Evolutionary conservation across 2,888 invertebrate genomes (phyloP), one percentile per base, ranked within the genome.

Genomic region (Netelia inedita): DNA sequence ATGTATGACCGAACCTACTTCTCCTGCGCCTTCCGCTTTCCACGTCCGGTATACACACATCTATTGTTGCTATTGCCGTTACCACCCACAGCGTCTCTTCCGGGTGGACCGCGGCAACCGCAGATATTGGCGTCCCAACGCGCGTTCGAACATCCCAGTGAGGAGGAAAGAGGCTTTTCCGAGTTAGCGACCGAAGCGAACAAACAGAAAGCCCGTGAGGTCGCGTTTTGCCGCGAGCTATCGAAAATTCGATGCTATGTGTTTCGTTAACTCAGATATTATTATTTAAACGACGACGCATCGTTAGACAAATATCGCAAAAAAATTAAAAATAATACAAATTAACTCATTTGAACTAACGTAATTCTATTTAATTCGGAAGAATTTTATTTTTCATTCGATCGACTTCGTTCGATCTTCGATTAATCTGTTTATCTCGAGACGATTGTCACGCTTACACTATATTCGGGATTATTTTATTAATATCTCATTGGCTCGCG

Each of bases 41-140:
- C 50, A 72, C 55, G 41, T 59, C n/a, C 59, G 3, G 19, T 46
- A n/a, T 5, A 61, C 61, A 61, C 28, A 28, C n/a, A 28, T 41
- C 55, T 63, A 76, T 57, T 59, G 80, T 53, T 41, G 35, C 75
- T 57, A 57, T 65, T 71, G 69, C 63, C 19, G 71, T 55, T 65
- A 71, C 53, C 16, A 23, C 57, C 55, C 11, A 28, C 16, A 46
- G 21, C 55, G n/a, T 57, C 75, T 46, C 57, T 59, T 65, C 75
- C 71, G 61, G 82, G 16, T 75, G 69, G 63, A 75, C 69, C 63
- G 35, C 69, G 57, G 23, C 53, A 66, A 82, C 82, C 82, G 66
- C 82, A 76, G 76, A 82, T 82, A 82, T 76, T 72, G 76, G 79
- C 63, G 73, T 82, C 35, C 11, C 73, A 10, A 14, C 28, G n/a